Conservation (phyloP, 2,797 vertebrate genomes). For the Pseudochromis fuscus region DNA sequence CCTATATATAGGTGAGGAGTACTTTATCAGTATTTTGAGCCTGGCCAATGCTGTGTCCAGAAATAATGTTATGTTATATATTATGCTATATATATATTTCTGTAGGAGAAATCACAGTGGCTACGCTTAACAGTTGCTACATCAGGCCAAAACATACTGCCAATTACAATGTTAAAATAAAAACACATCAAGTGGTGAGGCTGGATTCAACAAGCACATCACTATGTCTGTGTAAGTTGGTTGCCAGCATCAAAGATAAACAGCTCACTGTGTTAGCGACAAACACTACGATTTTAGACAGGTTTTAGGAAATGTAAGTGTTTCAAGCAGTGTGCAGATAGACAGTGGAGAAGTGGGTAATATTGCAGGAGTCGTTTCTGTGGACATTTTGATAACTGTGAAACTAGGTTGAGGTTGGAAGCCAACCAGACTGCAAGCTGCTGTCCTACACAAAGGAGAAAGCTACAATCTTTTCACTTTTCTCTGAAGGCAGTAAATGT, state of each 20-base stretch:
- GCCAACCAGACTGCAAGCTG: conserved; percentile 10
- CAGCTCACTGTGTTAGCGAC: background rate
- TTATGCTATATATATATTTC: too few relatives aligned
- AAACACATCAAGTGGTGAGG: background rate
- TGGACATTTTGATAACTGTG: conserved; percentile 8
- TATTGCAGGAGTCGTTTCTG: background rate
- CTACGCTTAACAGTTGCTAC: background rate
- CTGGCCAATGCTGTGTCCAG: conserved; percentile 14
- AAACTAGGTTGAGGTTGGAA: conserved; percentile 9
- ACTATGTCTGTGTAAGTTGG: background rate
- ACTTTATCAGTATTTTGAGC: conserved; percentile 21
- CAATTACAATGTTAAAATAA: background rate
- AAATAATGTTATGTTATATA: conserved; percentile 8
- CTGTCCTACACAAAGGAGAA: background rate
- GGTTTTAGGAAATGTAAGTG: background rate
- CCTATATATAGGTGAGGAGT: conserved; percentile 36
- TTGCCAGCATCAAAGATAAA: conserved; percentile 1
- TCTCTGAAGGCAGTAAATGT: conserved; percentile 13
- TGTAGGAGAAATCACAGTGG: background rate
- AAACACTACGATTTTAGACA: background rate
- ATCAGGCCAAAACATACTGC: background rate
- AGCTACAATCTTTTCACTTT: conserved; percentile 1
- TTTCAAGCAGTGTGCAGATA: background rate
- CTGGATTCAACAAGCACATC: background rate
- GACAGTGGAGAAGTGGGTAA: background rate